Conservation (phyloP, 2,888 invertebrate genomes). For the Dryococelus australis region DNA sequence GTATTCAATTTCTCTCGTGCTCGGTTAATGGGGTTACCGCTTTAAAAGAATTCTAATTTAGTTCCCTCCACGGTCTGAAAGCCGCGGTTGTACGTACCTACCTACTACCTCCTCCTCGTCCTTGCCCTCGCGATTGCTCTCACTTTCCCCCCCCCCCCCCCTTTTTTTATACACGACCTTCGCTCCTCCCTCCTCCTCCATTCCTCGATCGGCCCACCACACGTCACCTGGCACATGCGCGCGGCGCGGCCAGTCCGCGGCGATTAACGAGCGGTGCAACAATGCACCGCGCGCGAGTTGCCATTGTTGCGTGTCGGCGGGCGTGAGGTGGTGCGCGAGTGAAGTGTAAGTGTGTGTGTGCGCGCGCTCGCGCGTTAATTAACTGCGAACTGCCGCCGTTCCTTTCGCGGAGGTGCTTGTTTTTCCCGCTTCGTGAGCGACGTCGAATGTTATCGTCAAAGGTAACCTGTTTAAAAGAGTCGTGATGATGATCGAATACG, state of each 20-base stretch:
- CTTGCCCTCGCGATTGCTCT: not conserved
- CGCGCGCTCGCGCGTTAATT: not conserved
- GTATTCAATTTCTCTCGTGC: constrained; percentile 9
- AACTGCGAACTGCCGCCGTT: not conserved
- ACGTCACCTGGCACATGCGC: not conserved
- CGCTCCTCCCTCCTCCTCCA: not conserved
- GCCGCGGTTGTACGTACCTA: not conserved
- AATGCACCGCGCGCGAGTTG: not conserved
- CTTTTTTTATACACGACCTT: not conserved
- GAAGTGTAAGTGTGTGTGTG: too few species aligned
- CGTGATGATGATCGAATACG: too few species aligned
- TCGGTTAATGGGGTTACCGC: constrained; percentile 8
- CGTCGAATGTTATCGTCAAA: too few species aligned
- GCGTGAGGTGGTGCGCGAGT: not conserved
- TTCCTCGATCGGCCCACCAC: not conserved
- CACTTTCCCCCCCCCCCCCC: not conserved
- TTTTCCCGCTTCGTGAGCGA: not conserved
- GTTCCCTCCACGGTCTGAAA: not conserved
- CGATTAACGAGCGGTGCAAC: not conserved
- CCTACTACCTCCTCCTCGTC: not conserved
- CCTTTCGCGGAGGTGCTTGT: not conserved
- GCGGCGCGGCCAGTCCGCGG: not conserved
- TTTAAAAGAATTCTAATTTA: not conserved
- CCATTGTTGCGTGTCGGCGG: constrained; percentile 6
- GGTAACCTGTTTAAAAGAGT: too few species aligned